phyloP scores from a whole-genome alignment of 2,888 invertebrate species.

The Leptopterna dolabrata region DNA sequence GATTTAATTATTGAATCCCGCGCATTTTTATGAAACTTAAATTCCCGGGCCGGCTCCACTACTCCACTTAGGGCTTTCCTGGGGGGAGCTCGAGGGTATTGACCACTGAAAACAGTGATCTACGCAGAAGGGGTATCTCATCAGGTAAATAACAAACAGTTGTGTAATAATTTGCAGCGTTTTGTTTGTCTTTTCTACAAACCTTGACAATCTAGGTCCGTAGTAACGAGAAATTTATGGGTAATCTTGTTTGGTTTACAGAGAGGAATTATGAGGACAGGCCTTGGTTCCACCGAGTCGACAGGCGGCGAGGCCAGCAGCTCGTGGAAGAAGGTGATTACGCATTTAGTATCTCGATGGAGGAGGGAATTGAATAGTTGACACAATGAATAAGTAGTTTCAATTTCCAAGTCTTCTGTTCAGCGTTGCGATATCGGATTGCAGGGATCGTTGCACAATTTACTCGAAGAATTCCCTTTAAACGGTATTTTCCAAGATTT shows the following conservation, averaged over 20 bases:
- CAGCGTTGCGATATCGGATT: background rate
- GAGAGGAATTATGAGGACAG: constrained; percentile 45
- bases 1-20: too few species aligned
- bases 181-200: background rate
- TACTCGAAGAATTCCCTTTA: background rate
- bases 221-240: background rate
- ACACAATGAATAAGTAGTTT: background rate
- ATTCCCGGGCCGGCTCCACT: too few species aligned
- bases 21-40: too few species aligned
- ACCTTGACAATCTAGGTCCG: background rate
- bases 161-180: too few species aligned
- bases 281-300: constrained; percentile 59
- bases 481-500: background rate
- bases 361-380: background rate
- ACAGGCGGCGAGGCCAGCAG: constrained; percentile 59
- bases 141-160: too few species aligned
- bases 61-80: too few species aligned
- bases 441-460: background rate
- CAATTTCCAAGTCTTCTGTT: background rate
- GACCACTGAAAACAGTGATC: too few species aligned
- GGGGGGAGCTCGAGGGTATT: too few species aligned
- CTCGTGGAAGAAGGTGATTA: constrained; percentile 58
- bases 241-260: constrained; percentile 32
- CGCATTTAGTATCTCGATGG: constrained; percentile 1
- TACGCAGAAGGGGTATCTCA: too few species aligned